Evolutionary conservation across 2,888 invertebrate species (phyloP), one percentile per base, ranked within the genome.

Genomic region (Sinodicranocentrus sp.): DNA sequence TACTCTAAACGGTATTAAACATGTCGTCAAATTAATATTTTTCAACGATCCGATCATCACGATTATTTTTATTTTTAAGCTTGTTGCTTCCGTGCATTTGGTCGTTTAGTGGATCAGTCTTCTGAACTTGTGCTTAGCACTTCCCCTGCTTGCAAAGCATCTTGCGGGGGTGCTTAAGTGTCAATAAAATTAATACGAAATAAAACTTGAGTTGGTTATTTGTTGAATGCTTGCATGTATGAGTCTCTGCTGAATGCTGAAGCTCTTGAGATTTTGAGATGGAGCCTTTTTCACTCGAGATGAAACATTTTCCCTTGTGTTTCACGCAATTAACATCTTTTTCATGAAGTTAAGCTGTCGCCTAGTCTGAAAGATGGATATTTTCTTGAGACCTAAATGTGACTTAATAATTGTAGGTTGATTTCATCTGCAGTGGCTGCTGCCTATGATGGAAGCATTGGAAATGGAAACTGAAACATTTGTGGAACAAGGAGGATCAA

Each of bases 11-110:
- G 3, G 33, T 33, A 63, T n/a, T 63, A 63, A 63, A 63, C 15
- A 63, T 63, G 63, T 63, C 63, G 33, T 63, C 63, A 63, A 33
- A 63, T 63, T 63, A 63, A 63, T 63, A 59, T 25, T 59, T 59
- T 26, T 57, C 17, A 17, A 10, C n/a, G 52, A 8, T 52, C n/a
- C 52, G 10, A 52, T 52, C 3, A 5, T n/a, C 17, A n/a, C n/a
- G 8, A 17, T 59, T 59, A 23, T 25, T 59, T 25, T 59, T 59
- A 1, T 59, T 23, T 59, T 23, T 39, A 39, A 8, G 39, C 39
- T 39, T 6, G n/a, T n/a, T 13, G 39, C 39, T 13, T 39, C 39
- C 6, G 13, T 39, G 6, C 39, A 8, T 6, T 8, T 8, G 39
- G 39, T 8, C 6, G 13, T 13, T 8, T 39, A 8, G 13, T 39